Conservation (phyloP, 2,797 vertebrate genomes). For the Scolopax rusticola region DNA sequence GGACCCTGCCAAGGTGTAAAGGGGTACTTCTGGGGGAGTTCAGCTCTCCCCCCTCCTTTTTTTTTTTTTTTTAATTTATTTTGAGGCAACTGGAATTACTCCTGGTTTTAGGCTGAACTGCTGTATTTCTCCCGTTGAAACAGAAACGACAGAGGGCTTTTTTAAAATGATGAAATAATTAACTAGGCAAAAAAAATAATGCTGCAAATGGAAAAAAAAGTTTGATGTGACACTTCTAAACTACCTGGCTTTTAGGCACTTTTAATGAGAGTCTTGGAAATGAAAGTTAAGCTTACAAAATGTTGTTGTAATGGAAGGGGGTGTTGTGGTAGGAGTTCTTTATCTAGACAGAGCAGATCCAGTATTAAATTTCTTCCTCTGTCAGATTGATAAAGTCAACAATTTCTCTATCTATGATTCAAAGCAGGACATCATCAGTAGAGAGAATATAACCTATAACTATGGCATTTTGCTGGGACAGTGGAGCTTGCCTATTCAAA, state of each 20-base stretch:
- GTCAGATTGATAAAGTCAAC: neutral
- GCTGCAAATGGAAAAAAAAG: neutral
- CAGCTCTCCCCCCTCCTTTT: neutral
- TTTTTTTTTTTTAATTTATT: neutral
- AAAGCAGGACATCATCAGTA: rapidly evolving
- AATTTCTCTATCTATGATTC: neutral
- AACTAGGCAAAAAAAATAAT: neutral
- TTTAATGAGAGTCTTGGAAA: neutral
- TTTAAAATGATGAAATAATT: neutral
- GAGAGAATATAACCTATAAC: neutral
- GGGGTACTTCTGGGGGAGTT: neutral
- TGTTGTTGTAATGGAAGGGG: neutral
- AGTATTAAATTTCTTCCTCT: neutral
- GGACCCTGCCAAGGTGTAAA: neutral
- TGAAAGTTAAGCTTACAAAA: neutral
- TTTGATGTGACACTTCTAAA: neutral
- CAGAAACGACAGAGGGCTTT: neutral
- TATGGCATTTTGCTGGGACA: neutral
- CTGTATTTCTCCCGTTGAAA: neutral
- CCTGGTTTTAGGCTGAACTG: neutral
- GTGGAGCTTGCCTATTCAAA: neutral
- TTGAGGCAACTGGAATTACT: neutral
- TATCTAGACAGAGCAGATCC: neutral
- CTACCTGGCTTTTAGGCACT: neutral
- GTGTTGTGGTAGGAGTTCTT: neutral